These are phyloP conservation scores for Tipula vernalis DNA, from an alignment of 2,888 invertebrate genomes.

Conservation along the genomic window DNA sequence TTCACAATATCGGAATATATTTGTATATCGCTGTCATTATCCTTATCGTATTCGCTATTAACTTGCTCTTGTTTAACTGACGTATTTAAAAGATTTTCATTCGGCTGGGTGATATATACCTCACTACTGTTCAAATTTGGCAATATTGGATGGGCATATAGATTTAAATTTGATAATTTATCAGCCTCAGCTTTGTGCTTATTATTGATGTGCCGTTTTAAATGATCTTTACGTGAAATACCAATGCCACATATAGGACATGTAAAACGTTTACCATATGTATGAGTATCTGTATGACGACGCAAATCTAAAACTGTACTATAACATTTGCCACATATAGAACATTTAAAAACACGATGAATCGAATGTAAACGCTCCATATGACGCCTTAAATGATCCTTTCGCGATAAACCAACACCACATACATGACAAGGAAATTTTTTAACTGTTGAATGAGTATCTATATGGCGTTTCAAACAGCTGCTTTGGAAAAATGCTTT, in stretches of 20 bases:
- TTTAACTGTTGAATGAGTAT: not conserved
- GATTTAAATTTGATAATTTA: not conserved
- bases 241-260: not conserved
- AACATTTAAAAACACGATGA: not conserved
- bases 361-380: not conserved
- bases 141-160: not conserved
- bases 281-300: not conserved
- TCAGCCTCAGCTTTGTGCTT: not conserved
- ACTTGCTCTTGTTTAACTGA: not conserved
- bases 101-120: not conserved
- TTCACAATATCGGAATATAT: not conserved
- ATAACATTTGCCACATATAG: not conserved
- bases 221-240: conserved; percentile 5
- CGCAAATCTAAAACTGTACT: not conserved
- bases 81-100: not conserved
- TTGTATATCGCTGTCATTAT: not conserved
- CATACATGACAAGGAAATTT: not conserved
- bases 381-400: not conserved
- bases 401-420: not conserved
- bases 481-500: not conserved
- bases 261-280: not conserved
- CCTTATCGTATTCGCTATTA: not conserved
- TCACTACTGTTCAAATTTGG: not conserved
- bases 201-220: not conserved
- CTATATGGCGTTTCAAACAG: not conserved